Base-by-base conservation (phyloP, 2,797 vertebrate genomes). In the Ceryle rudis region DNA sequence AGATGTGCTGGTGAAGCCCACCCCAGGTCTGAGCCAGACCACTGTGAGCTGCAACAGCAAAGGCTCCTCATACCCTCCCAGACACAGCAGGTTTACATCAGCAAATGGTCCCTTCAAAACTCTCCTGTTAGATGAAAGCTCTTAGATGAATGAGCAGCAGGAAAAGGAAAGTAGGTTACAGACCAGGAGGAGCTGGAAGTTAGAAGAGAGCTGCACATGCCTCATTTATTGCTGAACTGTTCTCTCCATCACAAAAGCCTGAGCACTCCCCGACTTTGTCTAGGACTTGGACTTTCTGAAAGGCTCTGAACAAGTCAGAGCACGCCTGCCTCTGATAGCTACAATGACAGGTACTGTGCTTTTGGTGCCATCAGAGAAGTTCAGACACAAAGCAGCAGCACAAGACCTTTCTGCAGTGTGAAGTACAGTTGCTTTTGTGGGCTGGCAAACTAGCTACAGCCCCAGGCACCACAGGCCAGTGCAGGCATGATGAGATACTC, bases 91-190 rank as follows among this genome's bases (percentile, higher is more conserved):
- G 77, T 84, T 89, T 89, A 91, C 74, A 87, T 39, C 41, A 93
- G 64, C 67, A 95, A 89, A 95, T 4, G 15, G 82, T 71, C 82
- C 91, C 81, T 95, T 92, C 88, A 84, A 93, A 95, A 94, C 47
- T 62, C 51, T 90, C 77, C 39, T 55, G 46, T 85, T 81, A 96
- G 86, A 96, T 79, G 49, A 95, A 94, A 96, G 93, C 81, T 85
- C 81, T 71, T 55, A 94, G 86, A 84, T 82, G 91, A 95, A 94
- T 61, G 66, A 95, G 75, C 71, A 88, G 79, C 88, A 89, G 82
- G 71, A 95, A 86, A 88, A 93, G 70, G 73, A 93, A 96, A 96
- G 94, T 93, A 94, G 95, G 96, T 94, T 97, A 95, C 81, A 92
- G 91, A 94, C 81, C 86, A 94, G 91, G 94, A 94, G 79, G 71